These are phyloP conservation scores for Cirrhinus mrigala DNA, from an alignment of 2,797 vertebrate genomes.

Conservation along the genomic window DNA sequence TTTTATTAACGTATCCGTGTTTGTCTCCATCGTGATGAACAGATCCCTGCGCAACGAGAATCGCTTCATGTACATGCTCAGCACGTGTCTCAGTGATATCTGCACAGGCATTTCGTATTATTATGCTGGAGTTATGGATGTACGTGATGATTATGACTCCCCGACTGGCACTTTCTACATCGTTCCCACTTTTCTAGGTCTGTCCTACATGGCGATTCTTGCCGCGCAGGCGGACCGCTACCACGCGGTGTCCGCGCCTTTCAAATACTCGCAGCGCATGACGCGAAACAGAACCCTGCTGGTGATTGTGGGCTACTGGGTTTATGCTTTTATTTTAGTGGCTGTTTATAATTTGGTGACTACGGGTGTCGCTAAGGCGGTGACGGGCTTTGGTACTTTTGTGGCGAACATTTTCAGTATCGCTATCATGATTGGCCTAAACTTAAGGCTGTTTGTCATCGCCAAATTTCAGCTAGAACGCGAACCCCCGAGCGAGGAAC, in stretches of 20 bases:
- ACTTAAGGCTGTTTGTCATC: conserved; percentile 77
- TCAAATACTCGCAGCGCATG: conserved; percentile 77
- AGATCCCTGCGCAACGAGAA: conserved; percentile 76
- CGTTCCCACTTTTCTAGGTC: conserved; percentile 77
- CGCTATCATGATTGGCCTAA: conserved; percentile 80
- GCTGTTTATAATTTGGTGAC: conserved; percentile 71
- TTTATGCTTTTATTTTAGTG: conserved; percentile 78
- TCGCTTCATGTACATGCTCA: conserved; percentile 85
- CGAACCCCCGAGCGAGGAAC: conserved; percentile 70
- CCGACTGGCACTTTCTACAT: conserved; percentile 75
- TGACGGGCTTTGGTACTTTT: conserved; percentile 73
- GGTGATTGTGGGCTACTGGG: conserved; percentile 76
- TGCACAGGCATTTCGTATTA: conserved; percentile 80
- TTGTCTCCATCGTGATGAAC: conserved; percentile 72
- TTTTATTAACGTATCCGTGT: conserved; percentile 77
- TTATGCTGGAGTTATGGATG: conserved; percentile 77
- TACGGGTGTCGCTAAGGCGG: conserved; percentile 59
- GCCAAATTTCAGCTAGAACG: conserved; percentile 76
- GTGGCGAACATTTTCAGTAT: conserved; percentile 74
- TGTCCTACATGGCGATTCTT: conserved; percentile 82
- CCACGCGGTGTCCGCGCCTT: conserved; percentile 75
- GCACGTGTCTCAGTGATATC: conserved; percentile 81
- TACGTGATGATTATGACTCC: conserved; percentile 70
- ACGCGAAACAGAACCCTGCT: conserved; percentile 72
- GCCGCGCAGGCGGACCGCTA: conserved; percentile 83